phyloP scores from a whole-genome alignment of 2,888 invertebrate genomes.

The Parascotia fuliginaria region DNA sequence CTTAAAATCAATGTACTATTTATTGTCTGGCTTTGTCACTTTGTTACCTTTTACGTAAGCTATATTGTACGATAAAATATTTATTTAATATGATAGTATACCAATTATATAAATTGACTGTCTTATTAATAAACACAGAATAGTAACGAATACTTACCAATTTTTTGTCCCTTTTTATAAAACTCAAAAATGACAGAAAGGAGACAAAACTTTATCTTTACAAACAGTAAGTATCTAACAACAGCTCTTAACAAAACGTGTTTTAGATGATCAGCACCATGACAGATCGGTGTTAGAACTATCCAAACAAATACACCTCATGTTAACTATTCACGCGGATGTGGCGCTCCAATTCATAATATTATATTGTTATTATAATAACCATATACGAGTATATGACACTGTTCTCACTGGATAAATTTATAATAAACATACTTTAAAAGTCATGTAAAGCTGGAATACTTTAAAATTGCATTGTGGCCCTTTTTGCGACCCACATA shows the following conservation, averaged over 20 bases:
- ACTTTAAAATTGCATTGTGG: too few species aligned
- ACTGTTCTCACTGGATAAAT: too few species aligned
- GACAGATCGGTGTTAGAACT: conserved; percentile 8
- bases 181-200: too few species aligned
- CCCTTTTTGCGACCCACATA: too few species aligned
- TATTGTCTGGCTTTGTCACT: not conserved
- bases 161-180: too few species aligned
- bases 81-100: too few species aligned
- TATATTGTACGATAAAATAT: not conserved
- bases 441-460: too few species aligned
- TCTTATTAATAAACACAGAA: too few species aligned
- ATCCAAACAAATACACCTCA: conserved; percentile 17
- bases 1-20: not conserved
- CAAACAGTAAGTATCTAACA: not conserved
- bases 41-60: not conserved
- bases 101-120: too few species aligned
- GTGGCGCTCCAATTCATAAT: conserved; percentile 3
- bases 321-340: not conserved
- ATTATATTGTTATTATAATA: conserved; percentile 9
- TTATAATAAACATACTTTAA: too few species aligned
- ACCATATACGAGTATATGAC: not conserved
- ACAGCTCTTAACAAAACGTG: conserved; percentile 1
- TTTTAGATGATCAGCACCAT: conserved; percentile 16
- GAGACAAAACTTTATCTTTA: too few species aligned
- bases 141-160: too few species aligned